Conservation (phyloP, 2,797 vertebrate species). For the Mormyrus proboscirostris region DNA sequence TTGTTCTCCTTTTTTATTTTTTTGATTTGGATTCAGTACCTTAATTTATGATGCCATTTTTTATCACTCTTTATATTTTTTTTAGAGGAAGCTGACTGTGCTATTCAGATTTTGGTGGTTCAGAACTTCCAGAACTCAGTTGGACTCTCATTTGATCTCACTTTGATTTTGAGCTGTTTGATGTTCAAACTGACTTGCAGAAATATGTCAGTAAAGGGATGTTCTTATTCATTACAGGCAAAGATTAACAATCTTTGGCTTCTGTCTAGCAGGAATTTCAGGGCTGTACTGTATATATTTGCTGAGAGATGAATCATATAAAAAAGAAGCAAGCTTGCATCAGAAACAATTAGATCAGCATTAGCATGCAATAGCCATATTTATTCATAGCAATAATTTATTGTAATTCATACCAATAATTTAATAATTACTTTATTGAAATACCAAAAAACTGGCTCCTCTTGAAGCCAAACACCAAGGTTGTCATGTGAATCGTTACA, state of each 20-base stretch:
- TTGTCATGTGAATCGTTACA: not conserved
- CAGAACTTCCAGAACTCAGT: not conserved
- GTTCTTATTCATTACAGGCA: not conserved
- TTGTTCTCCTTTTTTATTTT: not conserved
- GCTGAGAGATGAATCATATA: not conserved
- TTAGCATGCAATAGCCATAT: not conserved
- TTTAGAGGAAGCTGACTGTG: not conserved
- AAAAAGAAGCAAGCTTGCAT: not conserved
- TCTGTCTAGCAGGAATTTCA: not conserved
- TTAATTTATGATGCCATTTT: not conserved
- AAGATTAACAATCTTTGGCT: not conserved
- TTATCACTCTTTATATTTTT: not conserved
- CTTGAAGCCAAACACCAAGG: not conserved
- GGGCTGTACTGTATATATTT: not conserved
- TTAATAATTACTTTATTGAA: not conserved
- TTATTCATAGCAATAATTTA: not conserved
- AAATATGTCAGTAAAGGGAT: not conserved
- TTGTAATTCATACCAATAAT: not conserved
- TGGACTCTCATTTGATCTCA: not conserved
- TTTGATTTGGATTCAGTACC: not conserved
- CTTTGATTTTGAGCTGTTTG: conserved; percentile 5
- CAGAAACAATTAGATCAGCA: not conserved
- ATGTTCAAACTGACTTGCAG: conserved; percentile 14
- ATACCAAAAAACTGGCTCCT: not conserved
- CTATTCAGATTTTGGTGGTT: not conserved